These are phyloP conservation scores for Belgica antarctica DNA, from an alignment of 2,888 invertebrate genomes.

Conservation along the genomic window DNA sequence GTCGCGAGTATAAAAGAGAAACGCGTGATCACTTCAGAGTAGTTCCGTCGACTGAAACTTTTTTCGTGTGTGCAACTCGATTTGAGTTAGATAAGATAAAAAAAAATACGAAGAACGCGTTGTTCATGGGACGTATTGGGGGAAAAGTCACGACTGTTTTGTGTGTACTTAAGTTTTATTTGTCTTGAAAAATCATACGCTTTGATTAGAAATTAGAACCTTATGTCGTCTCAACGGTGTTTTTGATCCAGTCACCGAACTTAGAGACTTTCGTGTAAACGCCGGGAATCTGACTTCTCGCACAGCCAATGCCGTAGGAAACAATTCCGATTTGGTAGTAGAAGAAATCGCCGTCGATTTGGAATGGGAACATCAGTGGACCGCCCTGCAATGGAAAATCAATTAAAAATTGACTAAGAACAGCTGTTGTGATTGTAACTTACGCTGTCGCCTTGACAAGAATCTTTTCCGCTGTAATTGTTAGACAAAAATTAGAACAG, in stretches of 20 bases:
- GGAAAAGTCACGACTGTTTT: neutral
- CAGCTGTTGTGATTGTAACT: neutral
- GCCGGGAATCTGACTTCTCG: slow-evolving; percentile 62
- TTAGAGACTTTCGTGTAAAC: slow-evolving; percentile 63
- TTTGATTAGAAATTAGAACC: neutral
- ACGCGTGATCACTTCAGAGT: neutral
- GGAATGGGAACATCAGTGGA: slow-evolving; percentile 51
- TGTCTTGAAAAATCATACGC: neutral
- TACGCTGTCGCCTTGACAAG: slow-evolving; percentile 23
- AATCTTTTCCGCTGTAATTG: slow-evolving; percentile 18
- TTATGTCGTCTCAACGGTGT: slow-evolving; percentile 45
- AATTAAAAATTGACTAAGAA: neutral
- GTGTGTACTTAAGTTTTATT: neutral
- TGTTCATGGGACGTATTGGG: neutral
- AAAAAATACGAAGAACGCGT: too few relatives aligned
- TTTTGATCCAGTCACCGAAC: slow-evolving; percentile 63
- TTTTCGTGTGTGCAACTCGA: neutral
- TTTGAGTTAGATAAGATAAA: neutral
- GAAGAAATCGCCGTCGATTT: slow-evolving; percentile 14
- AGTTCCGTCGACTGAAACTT: neutral
- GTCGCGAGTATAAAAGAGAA: neutral
- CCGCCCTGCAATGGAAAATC: slow-evolving; percentile 48
- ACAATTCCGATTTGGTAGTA: slow-evolving; percentile 64
- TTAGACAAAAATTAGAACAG: too few relatives aligned
- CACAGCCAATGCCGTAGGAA: slow-evolving; percentile 66